Base-by-base conservation (phyloP, 2,113 vertebrate genomes). In the Dipodomys ordii region DNA sequence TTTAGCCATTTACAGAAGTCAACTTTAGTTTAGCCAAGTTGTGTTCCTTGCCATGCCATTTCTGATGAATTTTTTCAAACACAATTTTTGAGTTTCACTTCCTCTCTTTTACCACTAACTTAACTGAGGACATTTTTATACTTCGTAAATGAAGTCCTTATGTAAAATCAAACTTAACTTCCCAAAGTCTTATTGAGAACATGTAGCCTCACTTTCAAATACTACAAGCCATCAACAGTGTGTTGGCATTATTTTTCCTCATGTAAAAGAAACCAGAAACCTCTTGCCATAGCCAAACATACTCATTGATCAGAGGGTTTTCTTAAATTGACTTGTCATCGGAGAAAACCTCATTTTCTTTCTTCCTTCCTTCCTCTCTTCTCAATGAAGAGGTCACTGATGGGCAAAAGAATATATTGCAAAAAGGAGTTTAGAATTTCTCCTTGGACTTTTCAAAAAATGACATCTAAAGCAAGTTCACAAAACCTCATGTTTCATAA, bases 281-380 rank as follows among this genome's bases (percentile, higher is more conserved):
- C 82, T 62, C 82, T 90, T 92, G 73, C 30, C 64, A 95, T 83
- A 64, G 72, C 77, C 83, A 94, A 96, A 83, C 46, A 87, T 7
- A 88, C 49, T 79, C 92, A 90, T 83, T 97, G 96, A 97, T 97
- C 95, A 97, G 95, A 97, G 76, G 12, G 27, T 87, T 93, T 69
- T 95, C 88, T 97, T 96, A 97, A 97, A 96, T 84, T 96, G 94
- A 97, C 90, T 97, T 97, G 96, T 96, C 96, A 97, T 95, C 95
- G 96, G 96, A 97, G 87, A 95, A 98, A 96, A 95, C 62, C 88
- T 89, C 83, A 92, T 95, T 96, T 96, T 96, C 93, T 94, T 95
- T 91, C 93, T 90, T 93, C 71, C 85, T 93, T 95, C 83, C 88
- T 96, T 78, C 73, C 18, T 93, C 46, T 95, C 68, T 94, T 76